Conservation (phyloP, 2,888 invertebrate species). For the Hipparchia sbordonii region DNA sequence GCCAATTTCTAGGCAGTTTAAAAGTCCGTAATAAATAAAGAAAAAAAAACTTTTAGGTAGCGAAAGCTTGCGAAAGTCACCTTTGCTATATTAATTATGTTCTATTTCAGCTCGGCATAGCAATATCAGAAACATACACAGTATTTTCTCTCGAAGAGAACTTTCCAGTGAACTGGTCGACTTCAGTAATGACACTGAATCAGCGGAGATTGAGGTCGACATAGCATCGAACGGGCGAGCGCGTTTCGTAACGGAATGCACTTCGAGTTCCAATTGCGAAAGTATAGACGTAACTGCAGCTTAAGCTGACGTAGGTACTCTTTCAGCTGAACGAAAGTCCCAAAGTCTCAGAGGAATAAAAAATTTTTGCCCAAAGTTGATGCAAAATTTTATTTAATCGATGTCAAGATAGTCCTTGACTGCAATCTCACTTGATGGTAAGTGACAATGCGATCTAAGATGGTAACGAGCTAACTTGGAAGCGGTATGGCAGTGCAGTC, state of each 20-base stretch:
- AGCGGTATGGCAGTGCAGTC: too few species aligned
- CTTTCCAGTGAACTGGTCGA: conserved; percentile 60
- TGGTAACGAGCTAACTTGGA: too few species aligned
- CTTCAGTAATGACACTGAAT: conserved; percentile 60
- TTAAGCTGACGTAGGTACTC: not conserved
- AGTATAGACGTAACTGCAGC: not conserved
- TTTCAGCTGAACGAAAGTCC: conserved; percentile 11
- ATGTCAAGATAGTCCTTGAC: too few species aligned
- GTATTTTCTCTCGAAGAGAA: conserved; percentile 62
- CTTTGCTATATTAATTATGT: too few species aligned
- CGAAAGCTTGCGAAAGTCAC: too few species aligned
- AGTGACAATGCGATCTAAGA: too few species aligned
- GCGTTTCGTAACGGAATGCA: conserved; percentile 50
- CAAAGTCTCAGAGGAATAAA: too few species aligned
- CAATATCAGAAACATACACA: conserved; percentile 53
- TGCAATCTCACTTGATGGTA: too few species aligned
- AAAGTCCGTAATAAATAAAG: too few species aligned
- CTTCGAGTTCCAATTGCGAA: not conserved
- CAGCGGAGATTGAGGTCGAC: conserved; percentile 49
- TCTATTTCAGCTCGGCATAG: conserved; percentile 52
- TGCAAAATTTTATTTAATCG: too few species aligned
- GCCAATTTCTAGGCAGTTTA: too few species aligned
- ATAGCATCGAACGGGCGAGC: conserved; percentile 53
- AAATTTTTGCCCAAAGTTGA: not conserved
- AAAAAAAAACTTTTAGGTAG: too few species aligned